A percentile compares a stretch with the other conserved stretches of the same genome.
Conservation (phyloP, 2,113 vertebrate genomes). For the Rattus rattus region DNA sequence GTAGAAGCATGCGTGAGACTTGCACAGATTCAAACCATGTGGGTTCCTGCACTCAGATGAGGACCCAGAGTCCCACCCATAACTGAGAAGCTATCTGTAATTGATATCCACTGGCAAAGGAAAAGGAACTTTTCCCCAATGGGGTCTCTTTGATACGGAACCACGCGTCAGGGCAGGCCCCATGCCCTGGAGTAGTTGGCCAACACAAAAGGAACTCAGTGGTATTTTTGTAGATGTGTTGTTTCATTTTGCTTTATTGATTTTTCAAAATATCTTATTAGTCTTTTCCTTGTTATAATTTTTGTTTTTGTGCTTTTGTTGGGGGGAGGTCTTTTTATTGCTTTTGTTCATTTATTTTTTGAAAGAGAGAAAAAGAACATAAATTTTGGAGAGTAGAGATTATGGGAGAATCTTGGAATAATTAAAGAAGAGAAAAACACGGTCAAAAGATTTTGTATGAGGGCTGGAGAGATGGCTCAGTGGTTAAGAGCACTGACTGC, state of each 20-base stretch:
- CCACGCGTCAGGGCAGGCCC: not conserved
- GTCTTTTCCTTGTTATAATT: not conserved
- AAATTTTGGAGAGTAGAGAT: not conserved
- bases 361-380: not conserved
- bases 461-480: too few species aligned
- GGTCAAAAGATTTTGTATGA: not conserved
- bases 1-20: not conserved
- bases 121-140: not conserved
- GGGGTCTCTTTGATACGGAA: not conserved
- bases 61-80: not conserved
- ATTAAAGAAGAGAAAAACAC: not conserved
- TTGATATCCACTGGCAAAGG: not conserved
- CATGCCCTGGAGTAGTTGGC: not conserved
- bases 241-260: not conserved
- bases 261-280: not conserved
- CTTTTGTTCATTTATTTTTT: not conserved
- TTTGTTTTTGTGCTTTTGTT: not conserved
- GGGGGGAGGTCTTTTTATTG: not conserved
- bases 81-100: not conserved
- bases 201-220: not conserved
- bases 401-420: not conserved
- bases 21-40: not conserved
- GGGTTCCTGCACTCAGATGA: not conserved
- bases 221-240: not conserved
- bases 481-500: too few species aligned